Evolutionary conservation across 2,888 invertebrate genomes (phyloP), one percentile per base, ranked within the genome.

Genomic region (Drosophila flavopinicola): DNA sequence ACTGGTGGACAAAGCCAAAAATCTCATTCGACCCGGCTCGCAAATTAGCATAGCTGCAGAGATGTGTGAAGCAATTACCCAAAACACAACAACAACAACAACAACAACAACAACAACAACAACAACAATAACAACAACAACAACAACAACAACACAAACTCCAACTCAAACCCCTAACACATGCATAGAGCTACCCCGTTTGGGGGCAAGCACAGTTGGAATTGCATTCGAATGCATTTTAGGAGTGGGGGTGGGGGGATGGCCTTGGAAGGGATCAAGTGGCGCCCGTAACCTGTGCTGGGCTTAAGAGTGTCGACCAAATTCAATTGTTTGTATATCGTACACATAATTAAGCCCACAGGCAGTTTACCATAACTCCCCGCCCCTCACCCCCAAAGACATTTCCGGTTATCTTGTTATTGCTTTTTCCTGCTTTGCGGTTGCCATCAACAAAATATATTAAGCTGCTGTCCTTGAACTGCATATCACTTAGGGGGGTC

Each of bases 11-110:
- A 56, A 66, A 71, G 33, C 63, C 72, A 71, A 73, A 73, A 74
- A 63, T 74, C 66, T 75, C 76, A 63, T 74, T 59, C 56, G 23
- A 17, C 11, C 52, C 24, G 39, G 30, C 53, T 54, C 57, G 37
- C 47, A 77, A 79, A 83, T 83, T 83, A 83, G 84, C 83, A 80
- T 82, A 63, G 61, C 67, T 75, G 84, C 61, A 45, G 58, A 57
- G 66, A 67, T 82, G 80, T 69, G 77, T 60, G 66, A 60, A 63
- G 86, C 78, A 77, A 83, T 79, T 77, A 67, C 71, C 71, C 74
- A 65, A 66, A 72, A 58, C 54, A 59, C 65, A 68, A 41, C 17
- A 42, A 59, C 57, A n/a, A n/a, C n/a, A n/a, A n/a, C n/a, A n/a
- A 67, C 57, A 42, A 49, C 29, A 29, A n/a, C 9, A 15, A 24